Conservation (phyloP, 1,140 invertebrate genomes). For the Saccostrea cuccullata region DNA sequence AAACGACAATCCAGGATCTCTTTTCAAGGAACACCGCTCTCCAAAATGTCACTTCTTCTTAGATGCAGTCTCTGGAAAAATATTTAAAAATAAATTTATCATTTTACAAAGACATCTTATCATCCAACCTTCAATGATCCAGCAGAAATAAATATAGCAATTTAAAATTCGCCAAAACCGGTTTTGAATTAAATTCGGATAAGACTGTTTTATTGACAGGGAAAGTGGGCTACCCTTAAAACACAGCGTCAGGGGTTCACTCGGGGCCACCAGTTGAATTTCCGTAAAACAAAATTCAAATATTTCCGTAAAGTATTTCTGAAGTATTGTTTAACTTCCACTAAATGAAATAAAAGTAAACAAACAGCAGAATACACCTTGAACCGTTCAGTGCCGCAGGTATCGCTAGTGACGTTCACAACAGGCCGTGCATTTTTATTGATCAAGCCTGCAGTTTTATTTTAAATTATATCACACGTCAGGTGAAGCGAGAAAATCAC, state of each 20-base stretch:
- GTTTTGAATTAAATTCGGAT: slow-evolving; percentile 27
- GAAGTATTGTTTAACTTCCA: background rate
- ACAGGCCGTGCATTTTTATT: background rate
- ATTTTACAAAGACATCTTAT: slow-evolving; percentile 21
- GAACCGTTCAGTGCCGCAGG: background rate
- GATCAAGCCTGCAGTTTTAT: background rate
- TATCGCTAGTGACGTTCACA: background rate
- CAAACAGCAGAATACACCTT: slow-evolving; percentile 2
- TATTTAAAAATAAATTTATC: slow-evolving; percentile 22
- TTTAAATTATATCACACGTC: background rate
- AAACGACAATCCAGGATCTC: background rate
- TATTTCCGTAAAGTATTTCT: background rate
- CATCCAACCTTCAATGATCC: slow-evolving; percentile 4
- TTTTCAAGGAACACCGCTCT: background rate
- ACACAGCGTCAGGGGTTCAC: background rate
- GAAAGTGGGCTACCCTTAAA: background rate
- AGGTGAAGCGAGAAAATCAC: slow-evolving; percentile 24
- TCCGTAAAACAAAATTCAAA: background rate
- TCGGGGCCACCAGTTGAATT: background rate
- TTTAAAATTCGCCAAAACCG: slow-evolving; percentile 21
- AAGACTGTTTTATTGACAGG: slow-evolving; percentile 5
- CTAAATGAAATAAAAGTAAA: background rate
- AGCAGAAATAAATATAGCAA: slow-evolving; percentile 8
- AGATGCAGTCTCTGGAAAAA: slow-evolving; percentile 9
- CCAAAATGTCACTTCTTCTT: slow-evolving; percentile 7